Percentiles rank a stretch among this genome's conserved stretches.
Evolutionary conservation across 2,113 vertebrate genomes (phyloP).

Genomic region (Silurus asotus): DNA sequence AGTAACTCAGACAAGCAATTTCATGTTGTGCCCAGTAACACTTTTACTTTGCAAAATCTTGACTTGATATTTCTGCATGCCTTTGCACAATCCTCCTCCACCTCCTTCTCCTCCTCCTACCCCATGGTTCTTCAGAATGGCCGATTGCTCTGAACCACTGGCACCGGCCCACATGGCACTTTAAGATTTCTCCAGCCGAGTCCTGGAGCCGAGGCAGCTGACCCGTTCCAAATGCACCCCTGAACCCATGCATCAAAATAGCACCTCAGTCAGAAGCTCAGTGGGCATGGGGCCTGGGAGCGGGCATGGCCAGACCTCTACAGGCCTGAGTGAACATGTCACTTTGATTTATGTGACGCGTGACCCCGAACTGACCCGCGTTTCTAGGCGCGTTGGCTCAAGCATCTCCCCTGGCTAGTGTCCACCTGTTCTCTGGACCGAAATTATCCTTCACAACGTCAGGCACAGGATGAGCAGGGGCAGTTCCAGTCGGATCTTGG

Average conservation of each 20-base stretch:
- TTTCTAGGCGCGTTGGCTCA: constrained; percentile 56
- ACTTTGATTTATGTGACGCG: constrained; percentile 68
- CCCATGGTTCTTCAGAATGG: constrained; percentile 28
- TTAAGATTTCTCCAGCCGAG: constrained; percentile 61
- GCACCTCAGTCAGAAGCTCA: constrained; percentile 50
- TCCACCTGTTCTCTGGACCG: constrained; percentile 65
- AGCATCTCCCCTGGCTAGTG: constrained; percentile 52
- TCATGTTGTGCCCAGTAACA: too few relatives aligned
- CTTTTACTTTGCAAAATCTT: background rate
- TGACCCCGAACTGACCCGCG: constrained; percentile 62
- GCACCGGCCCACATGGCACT: constrained; percentile 60
- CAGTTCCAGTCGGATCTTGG: constrained; percentile 55
- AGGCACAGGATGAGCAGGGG: constrained; percentile 39
- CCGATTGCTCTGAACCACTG: constrained; percentile 50
- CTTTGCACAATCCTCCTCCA: constrained; percentile 31
- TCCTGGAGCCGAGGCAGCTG: constrained; percentile 61
- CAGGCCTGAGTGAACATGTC: constrained; percentile 73
- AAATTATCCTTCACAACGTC: constrained; percentile 51
- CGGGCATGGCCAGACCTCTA: constrained; percentile 39
- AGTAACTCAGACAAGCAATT: background rate
- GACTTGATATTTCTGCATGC: constrained; percentile 20
- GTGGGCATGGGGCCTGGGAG: constrained; percentile 49
- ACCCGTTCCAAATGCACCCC: constrained; percentile 66
- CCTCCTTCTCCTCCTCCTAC: background rate
- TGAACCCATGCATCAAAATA: constrained; percentile 61